Evolutionary conservation across 2,113 vertebrate species (phyloP), one percentile per base, ranked within the genome.

Genomic region (Nothocercus julius): DNA sequence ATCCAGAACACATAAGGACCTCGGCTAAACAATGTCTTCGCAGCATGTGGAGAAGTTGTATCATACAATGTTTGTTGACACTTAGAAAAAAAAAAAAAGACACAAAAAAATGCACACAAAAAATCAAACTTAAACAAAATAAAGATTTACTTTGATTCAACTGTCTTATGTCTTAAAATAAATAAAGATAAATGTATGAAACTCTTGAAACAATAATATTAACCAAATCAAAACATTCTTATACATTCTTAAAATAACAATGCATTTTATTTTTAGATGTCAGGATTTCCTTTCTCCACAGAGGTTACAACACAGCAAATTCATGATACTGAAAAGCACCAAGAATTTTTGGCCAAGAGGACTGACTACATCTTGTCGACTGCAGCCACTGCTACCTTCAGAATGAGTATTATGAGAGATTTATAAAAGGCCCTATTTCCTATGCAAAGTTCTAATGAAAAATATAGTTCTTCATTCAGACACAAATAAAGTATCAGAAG

Each of bases 191-290:
- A 53, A 44, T 4, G 1, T 51, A 84, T 36, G 90, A 94, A 38
- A 81, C 9, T 88, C 83, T 86, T 86, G 19, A 95, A 93, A 89
- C 47, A 85, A 89, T 70, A 82, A n/a, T 66, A 94, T 92, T 88
- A 86, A 91, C 24, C 56, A 40, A 94, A 93, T 40, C 36, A 7
- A 69, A 90, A 84, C 38, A 61, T 86, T 96, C 85, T 95, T 95
- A 90, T 82, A 19, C 54, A 56, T 90, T 96, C 89, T 92, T 95
- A 97, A 98, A 97, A 96, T 93, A 97, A 95, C 89, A 70, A 69
- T 36, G 53, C 30, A 61, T 40, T 96, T 96, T 97, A 97, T 92
- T 97, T 98, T 97, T 97, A 97, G 93, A 95, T 92, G 51, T 64
- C 93, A 97, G 97, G 95, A 97, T 96, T 98, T 98, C 96, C 96